Base-by-base conservation (phyloP, 2,888 invertebrate species). In the Cordilura impudica region DNA sequence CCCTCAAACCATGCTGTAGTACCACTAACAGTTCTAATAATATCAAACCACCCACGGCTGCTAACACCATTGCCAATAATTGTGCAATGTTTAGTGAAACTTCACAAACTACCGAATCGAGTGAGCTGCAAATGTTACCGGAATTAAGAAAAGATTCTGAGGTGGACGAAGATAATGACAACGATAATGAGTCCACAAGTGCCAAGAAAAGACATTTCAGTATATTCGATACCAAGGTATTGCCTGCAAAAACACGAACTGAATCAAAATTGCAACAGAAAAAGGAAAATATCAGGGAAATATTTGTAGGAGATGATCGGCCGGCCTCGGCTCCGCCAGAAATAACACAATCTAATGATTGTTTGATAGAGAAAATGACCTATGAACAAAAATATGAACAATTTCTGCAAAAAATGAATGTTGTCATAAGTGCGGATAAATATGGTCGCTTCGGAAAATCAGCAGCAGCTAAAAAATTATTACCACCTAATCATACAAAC, bases 261-360 rank as follows among this genome's bases (percentile, higher is more conserved):
- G 95, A 95, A 87, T 94, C 94, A 54, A 91, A 94, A 84, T 92
- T 94, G 16, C 88, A 93, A 82, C 94, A 95, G 87, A 94, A 94
- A 85, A 91, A 94, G 84, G 95, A 95, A 47, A 94, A 95, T 2
- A 95, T 95, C 49, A 93, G 95, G 83, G 95, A 96, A 90, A 95
- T 96, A 2, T 96, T 96, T 87, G 95, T 95, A 0, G 89, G 88
- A 2, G 87, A 86, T 78, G 95, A 96, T 84, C 91, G 95, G 47
- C 95, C 96, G 0, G 95, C 95, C 0, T 95, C 95, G 0, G 95
- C 96, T 0, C 95, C 96, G 0, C 95, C 96, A 0, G 87, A 87
- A 74, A 86, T 88, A 21, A 87, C 86, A 0, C 90, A 90, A 56
- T 85, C 83, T 0, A 80, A 82, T 1, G 83, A 82, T 19, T 54